These are phyloP conservation scores for Tragelaphus strepsiceros DNA, from an alignment of 2,113 vertebrate species.

Conservation along the genomic window DNA sequence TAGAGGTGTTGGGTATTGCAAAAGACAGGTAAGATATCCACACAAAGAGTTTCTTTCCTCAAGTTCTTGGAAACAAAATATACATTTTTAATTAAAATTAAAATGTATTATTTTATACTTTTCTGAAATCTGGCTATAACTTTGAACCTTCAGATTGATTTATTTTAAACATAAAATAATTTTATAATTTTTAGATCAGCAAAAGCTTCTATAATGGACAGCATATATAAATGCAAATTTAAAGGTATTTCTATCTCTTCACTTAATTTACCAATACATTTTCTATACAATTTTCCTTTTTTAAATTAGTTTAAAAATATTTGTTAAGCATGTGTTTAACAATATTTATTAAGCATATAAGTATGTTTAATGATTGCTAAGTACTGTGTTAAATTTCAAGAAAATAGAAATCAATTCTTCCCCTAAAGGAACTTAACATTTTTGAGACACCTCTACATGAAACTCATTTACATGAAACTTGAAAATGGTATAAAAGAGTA, in stretches of 20 bases:
- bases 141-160: conserved; percentile 16
- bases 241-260: neutral
- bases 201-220: neutral
- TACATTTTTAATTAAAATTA: neutral
- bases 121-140: neutral
- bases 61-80: conserved; percentile 3
- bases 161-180: conserved; percentile 29
- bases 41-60: neutral
- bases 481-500: neutral
- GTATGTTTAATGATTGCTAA: neutral
- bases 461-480: neutral
- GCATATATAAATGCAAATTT: neutral
- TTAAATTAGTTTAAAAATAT: neutral
- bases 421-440: neutral
- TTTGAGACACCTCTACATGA: neutral
- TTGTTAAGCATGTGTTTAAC: neutral
- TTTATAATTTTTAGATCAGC: neutral
- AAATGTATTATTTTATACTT: neutral
- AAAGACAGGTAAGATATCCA: conserved; percentile 86
- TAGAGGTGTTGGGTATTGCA: conserved; percentile 88
- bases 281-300: neutral
- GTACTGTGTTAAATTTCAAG: neutral
- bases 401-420: neutral
- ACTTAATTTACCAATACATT: neutral
- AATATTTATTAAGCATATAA: neutral